These are phyloP conservation scores for Rhogogaster chlorosoma DNA, from an alignment of 2,888 invertebrate genomes.

Conservation along the genomic window DNA sequence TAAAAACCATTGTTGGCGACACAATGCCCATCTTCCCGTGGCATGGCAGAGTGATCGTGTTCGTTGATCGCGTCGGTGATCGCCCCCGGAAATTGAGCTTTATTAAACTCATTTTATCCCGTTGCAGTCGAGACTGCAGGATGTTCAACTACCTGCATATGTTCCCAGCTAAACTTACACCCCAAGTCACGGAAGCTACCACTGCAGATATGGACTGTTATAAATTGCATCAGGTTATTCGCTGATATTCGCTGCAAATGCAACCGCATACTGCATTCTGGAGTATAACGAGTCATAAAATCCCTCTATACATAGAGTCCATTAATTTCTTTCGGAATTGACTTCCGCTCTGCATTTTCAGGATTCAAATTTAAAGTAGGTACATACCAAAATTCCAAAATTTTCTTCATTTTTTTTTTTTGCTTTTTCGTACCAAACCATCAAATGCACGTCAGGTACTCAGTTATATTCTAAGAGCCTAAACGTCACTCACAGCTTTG, in stretches of 20 bases:
- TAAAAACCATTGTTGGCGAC: slow-evolving; percentile 31
- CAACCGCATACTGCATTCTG: not conserved
- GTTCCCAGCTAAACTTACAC: not conserved
- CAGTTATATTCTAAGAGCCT: slow-evolving; percentile 23
- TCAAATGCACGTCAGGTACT: slow-evolving; percentile 44
- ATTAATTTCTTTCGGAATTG: not conserved
- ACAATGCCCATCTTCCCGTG: slow-evolving; percentile 25
- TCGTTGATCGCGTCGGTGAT: slow-evolving; percentile 34
- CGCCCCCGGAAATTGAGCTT: slow-evolving; percentile 37
- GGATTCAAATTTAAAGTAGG: not conserved
- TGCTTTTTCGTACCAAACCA: not conserved
- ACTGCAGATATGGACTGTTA: slow-evolving; percentile 4
- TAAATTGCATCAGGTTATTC: not conserved
- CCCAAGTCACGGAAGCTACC: not conserved
- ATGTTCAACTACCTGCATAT: slow-evolving; percentile 29
- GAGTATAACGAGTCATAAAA: not conserved
- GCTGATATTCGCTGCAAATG: not conserved
- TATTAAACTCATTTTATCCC: slow-evolving; percentile 42
- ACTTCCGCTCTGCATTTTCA: not conserved
- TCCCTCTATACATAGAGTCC: not conserved
- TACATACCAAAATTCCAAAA: not conserved
- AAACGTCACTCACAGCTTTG: slow-evolving; percentile 42
- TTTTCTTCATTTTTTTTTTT: not conserved
- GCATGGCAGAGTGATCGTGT: slow-evolving; percentile 25
- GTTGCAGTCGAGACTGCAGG: not conserved